phyloP scores from a whole-genome alignment of 2,113 vertebrate genomes.

The Philantomba maxwellii region DNA sequence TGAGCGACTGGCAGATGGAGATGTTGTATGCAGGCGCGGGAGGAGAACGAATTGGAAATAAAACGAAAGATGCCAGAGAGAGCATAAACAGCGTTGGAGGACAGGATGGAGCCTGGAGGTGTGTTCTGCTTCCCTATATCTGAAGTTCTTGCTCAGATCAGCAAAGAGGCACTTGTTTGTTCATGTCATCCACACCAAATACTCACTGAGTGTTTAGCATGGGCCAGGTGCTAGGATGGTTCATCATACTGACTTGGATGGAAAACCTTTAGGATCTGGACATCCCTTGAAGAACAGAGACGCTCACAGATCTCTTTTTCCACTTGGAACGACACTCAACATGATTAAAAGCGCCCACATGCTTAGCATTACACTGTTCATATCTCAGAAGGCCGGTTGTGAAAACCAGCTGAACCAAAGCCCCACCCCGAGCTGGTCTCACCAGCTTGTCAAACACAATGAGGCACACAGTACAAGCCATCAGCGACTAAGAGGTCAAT shows the following conservation, averaged over 20 bases:
- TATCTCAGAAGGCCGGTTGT: neutral
- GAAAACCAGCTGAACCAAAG: neutral
- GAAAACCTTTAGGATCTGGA: neutral
- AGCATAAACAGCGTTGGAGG: conserved; percentile 56
- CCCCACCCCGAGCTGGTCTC: neutral
- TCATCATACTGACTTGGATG: neutral
- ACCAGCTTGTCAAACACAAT: neutral
- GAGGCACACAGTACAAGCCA: neutral
- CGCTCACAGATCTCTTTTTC: neutral
- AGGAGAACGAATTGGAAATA: conserved; percentile 64
- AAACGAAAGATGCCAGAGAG: conserved; percentile 52
- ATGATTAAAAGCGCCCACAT: neutral
- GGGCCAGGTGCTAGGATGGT: neutral
- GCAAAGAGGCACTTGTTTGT: neutral
- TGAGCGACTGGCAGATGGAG: conserved; percentile 72
- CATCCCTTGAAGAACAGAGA: neutral
- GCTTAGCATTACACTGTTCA: neutral
- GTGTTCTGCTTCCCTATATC: neutral
- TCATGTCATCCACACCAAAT: neutral
- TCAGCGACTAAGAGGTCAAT: neutral
- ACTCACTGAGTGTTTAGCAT: neutral
- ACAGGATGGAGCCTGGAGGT: conserved; percentile 2
- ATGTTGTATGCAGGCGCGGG: conserved; percentile 60
- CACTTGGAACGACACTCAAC: neutral
- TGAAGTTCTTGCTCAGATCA: neutral